Base-by-base conservation (phyloP, 2,113 vertebrate genomes). In the Rhinolophus sinicus region DNA sequence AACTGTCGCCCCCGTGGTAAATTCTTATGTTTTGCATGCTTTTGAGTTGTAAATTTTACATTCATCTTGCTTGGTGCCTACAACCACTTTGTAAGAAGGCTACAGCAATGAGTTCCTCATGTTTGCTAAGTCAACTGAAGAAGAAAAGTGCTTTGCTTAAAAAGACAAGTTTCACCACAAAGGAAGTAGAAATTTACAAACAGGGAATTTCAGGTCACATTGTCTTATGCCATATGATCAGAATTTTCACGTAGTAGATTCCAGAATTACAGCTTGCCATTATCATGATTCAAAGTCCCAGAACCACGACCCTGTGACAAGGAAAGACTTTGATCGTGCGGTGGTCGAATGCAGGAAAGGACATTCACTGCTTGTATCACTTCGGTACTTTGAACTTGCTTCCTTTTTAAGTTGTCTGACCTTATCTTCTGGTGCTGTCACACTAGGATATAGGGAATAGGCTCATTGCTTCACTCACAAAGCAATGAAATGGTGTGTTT, bases 141-240 rank as follows among this genome's bases (percentile, higher is more conserved):
- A 91, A 90, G 69, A 80, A 84, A 58, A 21, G 21, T 50, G n/a
- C 38, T 94, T 90, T 90, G 52, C 72, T 76, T 78, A 81, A 91
- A 88, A 67, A 72, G 56, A 22, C 8, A 89, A 76, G 15, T 89
- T 84, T 82, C 44, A 11, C 14, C 8, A 54, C 65, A 78, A 83
- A 89, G 56, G 18, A 93, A 86, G 33, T 47, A 69, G 21, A 86
- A 77, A 81, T 70, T 75, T 69, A 94, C 8, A 88, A 75, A 80
- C 7, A 90, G 87, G 28, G n/a, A 84, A 47, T 58, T 92, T 96
- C 50, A 94, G 10, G 12, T 56, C 85, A 62, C n/a, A 52, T 67
- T 16, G 44, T 67, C 82, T 94, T 88, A 73, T 67, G 92, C 14
- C 26, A 24, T 80, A 26, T 52, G 26, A 82, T 78, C 83, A 77